phyloP scores from a whole-genome alignment of 2,888 invertebrate species.

The Heliothis peltigera region DNA sequence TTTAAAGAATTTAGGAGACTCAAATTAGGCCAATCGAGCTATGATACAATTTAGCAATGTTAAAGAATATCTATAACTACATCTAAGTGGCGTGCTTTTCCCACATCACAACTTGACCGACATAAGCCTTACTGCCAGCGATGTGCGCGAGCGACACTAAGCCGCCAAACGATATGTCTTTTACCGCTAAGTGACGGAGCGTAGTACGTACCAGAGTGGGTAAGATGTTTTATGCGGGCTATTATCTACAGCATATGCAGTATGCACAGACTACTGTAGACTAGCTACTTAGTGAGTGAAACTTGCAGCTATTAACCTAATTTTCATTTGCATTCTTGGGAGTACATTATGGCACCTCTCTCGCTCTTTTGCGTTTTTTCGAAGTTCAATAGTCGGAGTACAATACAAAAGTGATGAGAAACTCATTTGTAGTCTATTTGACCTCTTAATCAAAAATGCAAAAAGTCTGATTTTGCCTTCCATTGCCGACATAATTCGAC shows the following conservation, averaged over 20 bases:
- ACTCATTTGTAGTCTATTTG: too few species aligned
- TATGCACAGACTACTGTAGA: background rate
- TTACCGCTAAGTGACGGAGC: background rate
- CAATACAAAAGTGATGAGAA: too few species aligned
- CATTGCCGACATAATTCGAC: background rate
- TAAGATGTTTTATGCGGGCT: background rate
- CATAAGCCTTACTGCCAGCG: background rate
- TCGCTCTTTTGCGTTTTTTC: background rate
- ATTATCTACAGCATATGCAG: background rate
- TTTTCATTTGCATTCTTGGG: background rate
- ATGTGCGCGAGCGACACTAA: background rate
- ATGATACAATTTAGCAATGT: too few species aligned
- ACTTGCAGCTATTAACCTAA: conserved; percentile 1
- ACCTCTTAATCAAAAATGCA: too few species aligned
- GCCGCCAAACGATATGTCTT: conserved; percentile 1
- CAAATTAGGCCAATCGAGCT: too few species aligned
- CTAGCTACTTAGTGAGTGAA: background rate
- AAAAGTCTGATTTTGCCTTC: background rate
- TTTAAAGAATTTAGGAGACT: too few species aligned
- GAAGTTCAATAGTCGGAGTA: background rate
- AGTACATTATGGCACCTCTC: background rate
- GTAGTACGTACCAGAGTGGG: background rate
- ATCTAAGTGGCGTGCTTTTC: background rate
- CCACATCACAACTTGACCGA: background rate
- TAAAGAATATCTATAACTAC: background rate